phyloP scores from a whole-genome alignment of 2,113 vertebrate genomes.

The Toxotes jaculatrix region DNA sequence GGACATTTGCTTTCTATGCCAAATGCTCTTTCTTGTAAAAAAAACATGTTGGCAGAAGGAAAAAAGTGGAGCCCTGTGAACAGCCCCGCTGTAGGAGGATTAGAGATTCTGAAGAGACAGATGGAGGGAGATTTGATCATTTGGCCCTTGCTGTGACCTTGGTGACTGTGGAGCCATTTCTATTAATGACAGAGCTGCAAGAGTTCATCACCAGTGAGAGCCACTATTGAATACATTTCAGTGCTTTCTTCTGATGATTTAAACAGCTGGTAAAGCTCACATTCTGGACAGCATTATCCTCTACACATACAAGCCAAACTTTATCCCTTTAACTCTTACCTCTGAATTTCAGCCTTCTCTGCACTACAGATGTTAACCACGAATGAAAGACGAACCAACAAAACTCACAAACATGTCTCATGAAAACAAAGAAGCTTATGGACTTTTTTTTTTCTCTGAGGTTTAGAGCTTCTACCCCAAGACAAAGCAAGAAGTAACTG shows the following conservation, averaged over 20 bases:
- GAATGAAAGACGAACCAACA: background rate
- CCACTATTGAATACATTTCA: background rate
- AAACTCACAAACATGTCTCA: background rate
- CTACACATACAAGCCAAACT: background rate
- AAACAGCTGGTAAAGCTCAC: too few species aligned
- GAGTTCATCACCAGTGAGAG: background rate
- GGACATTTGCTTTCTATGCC: background rate
- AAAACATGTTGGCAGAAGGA: background rate
- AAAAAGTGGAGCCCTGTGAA: conserved; percentile 2
- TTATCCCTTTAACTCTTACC: background rate
- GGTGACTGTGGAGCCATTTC: too few species aligned
- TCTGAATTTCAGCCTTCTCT: too few species aligned
- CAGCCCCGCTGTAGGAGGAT: background rate
- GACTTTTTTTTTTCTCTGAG: background rate
- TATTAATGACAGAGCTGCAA: background rate
- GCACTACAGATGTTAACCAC: background rate
- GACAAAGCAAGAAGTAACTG: background rate
- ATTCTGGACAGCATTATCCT: too few species aligned
- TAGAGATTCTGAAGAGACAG: background rate
- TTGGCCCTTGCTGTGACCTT: too few species aligned
- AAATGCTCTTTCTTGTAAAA: conserved; percentile 27
- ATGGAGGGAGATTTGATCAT: background rate
- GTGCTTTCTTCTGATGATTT: background rate
- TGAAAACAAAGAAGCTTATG: background rate
- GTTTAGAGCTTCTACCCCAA: too few species aligned